These are phyloP conservation scores for Mugil cephalus DNA, from an alignment of 2,113 vertebrate genomes.

Conservation along the genomic window DNA sequence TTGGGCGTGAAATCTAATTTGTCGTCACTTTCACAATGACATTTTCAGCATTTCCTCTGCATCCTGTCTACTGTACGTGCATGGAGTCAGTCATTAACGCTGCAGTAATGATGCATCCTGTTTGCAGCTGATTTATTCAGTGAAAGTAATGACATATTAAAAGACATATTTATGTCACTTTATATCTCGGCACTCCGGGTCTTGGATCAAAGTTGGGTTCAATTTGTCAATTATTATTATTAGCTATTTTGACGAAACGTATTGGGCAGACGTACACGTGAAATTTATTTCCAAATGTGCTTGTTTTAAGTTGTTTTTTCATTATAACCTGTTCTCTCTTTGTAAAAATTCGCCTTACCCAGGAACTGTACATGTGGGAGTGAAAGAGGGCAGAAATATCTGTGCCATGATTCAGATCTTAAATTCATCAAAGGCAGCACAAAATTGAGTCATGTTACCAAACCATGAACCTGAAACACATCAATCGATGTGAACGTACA, in stretches of 20 bases:
- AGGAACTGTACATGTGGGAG: slow-evolving; percentile 40
- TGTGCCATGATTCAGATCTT: slow-evolving; percentile 62
- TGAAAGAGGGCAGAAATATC: slow-evolving; percentile 46
- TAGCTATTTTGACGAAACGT: neutral
- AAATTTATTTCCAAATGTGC: neutral
- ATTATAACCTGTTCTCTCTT: neutral
- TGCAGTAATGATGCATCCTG: slow-evolving; percentile 43
- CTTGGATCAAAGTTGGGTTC: neutral
- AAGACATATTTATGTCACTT: neutral
- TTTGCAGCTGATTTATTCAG: slow-evolving; percentile 33
- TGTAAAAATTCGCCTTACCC: neutral
- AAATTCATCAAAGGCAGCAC: slow-evolving; percentile 58
- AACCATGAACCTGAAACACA: slow-evolving; percentile 53
- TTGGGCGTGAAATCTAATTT: neutral
- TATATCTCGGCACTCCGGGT: neutral
- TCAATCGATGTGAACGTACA: slow-evolving; percentile 14
- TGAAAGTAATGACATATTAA: slow-evolving; percentile 16
- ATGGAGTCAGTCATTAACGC: slow-evolving; percentile 40
- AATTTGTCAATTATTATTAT: neutral
- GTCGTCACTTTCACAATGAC: neutral
- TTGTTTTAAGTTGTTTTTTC: too few relatives aligned
- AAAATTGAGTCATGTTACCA: slow-evolving; percentile 59
- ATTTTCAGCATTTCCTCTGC: slow-evolving; percentile 41
- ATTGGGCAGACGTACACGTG: neutral
- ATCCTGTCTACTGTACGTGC: slow-evolving; percentile 15